Conservation (phyloP, 1,140 invertebrate species). For the Sesamia nonagrioides region DNA sequence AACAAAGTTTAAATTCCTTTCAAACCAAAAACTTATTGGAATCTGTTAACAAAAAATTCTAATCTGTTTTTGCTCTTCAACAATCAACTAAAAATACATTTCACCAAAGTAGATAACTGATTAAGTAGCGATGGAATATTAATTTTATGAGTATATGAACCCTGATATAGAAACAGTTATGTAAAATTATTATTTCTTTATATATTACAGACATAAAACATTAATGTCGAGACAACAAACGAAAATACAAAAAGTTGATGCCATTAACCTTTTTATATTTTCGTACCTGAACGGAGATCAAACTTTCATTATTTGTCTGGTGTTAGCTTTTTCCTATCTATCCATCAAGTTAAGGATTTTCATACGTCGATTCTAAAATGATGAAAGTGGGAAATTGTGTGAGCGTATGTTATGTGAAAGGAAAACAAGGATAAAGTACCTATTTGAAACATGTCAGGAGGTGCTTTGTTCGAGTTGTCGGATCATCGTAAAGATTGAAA, state of each 20-base stretch:
- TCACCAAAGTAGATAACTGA: no score
- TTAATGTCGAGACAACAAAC: not conserved
- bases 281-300: not conserved
- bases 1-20: no score
- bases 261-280: not conserved
- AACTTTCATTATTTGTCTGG: constrained; percentile 1
- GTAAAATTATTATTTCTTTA: not conserved
- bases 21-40: no score
- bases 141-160: no score
- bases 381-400: not conserved
- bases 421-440: not conserved
- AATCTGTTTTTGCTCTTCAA: no score
- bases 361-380: constrained; percentile 3
- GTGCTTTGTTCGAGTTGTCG: not conserved
- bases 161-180: constrained; percentile 8
- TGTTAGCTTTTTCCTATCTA: constrained; percentile 3
- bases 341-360: constrained; percentile 6
- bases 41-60: no score
- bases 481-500: not conserved
- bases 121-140: no score
- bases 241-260: constrained; percentile 30
- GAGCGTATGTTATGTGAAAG: not conserved
- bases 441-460: not conserved
- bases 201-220: constrained; percentile 28
- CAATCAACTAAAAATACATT: no score